Evolutionary conservation across 1,140 invertebrate species (phyloP).

Genomic region (Asobara japonica): DNA sequence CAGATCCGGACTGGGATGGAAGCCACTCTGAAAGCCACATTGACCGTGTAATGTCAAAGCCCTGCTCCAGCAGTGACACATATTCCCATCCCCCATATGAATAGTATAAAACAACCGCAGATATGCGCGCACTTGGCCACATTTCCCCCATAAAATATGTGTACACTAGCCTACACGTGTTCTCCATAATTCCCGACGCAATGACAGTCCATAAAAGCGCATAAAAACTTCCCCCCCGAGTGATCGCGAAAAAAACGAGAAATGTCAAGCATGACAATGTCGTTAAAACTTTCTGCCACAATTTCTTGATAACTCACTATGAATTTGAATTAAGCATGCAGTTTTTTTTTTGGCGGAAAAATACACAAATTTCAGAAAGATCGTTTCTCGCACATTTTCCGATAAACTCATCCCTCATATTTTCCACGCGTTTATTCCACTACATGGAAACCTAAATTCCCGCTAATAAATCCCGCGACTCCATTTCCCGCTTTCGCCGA

Average conservation of each 20-base stretch:
- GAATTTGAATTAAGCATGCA: too few species aligned
- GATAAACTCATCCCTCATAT: too few species aligned
- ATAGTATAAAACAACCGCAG: conserved; percentile 6
- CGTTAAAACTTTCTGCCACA: too few species aligned
- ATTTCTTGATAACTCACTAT: too few species aligned
- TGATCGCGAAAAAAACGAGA: not conserved
- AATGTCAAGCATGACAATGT: too few species aligned
- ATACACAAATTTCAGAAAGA: too few species aligned
- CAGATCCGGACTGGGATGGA: too few species aligned
- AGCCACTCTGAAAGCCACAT: not conserved
- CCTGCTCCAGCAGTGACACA: not conserved
- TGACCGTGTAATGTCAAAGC: not conserved
- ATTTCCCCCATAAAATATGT: conserved; percentile 2
- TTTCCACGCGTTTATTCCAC: too few species aligned
- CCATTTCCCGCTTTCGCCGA: conserved; percentile 25
- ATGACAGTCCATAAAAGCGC: not conserved
- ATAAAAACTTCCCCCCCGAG: not conserved
- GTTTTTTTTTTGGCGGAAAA: too few species aligned
- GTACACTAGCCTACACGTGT: conserved; percentile 10
- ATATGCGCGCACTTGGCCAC: not conserved
- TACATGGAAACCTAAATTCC: not conserved
- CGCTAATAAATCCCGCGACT: conserved; percentile 33
- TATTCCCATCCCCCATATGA: not conserved
- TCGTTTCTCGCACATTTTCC: too few species aligned
- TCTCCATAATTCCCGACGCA: not conserved